Evolutionary conservation across 2,113 vertebrate species (phyloP).

Genomic region (Semnornis frantzii): DNA sequence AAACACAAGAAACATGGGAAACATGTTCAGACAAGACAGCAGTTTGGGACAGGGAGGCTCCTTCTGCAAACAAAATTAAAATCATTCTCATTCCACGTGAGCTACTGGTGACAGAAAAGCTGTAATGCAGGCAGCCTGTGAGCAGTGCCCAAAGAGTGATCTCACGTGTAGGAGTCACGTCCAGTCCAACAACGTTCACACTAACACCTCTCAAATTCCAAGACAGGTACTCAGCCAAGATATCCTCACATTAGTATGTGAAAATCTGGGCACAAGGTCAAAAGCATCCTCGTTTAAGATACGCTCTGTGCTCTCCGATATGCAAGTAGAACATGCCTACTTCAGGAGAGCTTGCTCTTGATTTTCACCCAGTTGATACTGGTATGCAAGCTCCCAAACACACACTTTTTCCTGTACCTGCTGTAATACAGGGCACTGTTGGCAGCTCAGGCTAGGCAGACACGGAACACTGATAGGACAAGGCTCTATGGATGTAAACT

Average conservation of each 20-base stretch:
- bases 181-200: neutral
- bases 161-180: rapidly evolving
- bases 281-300: neutral
- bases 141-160: neutral
- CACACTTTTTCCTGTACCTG: rapidly evolving
- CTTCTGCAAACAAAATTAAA: neutral
- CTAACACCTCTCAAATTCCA: neutral
- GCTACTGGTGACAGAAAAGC: neutral
- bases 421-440: neutral
- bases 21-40: rapidly evolving
- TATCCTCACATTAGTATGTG: rapidly evolving
- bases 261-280: neutral
- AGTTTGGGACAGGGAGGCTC: neutral
- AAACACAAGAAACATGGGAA: neutral
- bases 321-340: rapidly evolving
- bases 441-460: too few species aligned
- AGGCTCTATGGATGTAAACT: too few species aligned
- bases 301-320: neutral
- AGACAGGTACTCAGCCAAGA: neutral
- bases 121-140: rapidly evolving
- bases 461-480: neutral
- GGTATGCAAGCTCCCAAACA: neutral
- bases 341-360: neutral
- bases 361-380: neutral
- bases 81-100: neutral